Conservation (phyloP, 2,888 invertebrate genomes). For the Ashinkailepas kermadecensis region DNA sequence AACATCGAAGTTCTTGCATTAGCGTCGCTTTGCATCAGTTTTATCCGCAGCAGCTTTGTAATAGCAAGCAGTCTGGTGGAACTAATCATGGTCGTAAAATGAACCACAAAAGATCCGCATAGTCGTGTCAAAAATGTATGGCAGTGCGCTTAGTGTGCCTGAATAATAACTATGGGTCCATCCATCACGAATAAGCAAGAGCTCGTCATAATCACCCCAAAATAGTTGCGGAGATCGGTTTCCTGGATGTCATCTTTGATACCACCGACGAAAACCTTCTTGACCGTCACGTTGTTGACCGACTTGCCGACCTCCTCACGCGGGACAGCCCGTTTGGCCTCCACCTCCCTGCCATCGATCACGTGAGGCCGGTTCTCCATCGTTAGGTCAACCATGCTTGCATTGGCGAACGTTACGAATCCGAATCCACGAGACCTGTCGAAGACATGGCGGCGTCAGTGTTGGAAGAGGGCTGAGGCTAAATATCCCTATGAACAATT, state of each 20-base stretch:
- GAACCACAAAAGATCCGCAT: too few species aligned
- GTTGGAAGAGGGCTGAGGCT: too few species aligned
- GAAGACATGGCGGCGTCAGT: too few species aligned
- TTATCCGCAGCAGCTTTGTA: too few species aligned
- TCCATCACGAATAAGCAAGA: not conserved
- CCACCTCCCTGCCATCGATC: constrained; percentile 85
- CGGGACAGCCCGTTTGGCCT: constrained; percentile 94
- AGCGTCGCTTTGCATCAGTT: too few species aligned
- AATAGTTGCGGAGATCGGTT: constrained; percentile 74
- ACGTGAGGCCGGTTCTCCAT: constrained; percentile 70
- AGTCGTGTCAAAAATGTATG: too few species aligned
- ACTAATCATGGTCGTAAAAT: too few species aligned
- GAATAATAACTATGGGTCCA: too few species aligned
- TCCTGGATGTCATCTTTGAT: constrained; percentile 88
- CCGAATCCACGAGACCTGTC: constrained; percentile 87
- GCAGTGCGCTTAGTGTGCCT: too few species aligned
- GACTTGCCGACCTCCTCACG: constrained; percentile 53
- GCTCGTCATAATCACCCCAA: constrained; percentile 39
- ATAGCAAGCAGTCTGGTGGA: too few species aligned
- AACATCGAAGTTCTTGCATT: too few species aligned
- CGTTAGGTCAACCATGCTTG: constrained; percentile 95
- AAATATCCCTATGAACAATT: too few species aligned
- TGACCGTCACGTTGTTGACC: constrained; percentile 87
- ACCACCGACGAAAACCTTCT: constrained; percentile 91
- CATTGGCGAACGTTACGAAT: constrained; percentile 89